Evolutionary conservation across 2,888 invertebrate species (phyloP).

Genomic region (Parapristionchus giblindavisi): DNA sequence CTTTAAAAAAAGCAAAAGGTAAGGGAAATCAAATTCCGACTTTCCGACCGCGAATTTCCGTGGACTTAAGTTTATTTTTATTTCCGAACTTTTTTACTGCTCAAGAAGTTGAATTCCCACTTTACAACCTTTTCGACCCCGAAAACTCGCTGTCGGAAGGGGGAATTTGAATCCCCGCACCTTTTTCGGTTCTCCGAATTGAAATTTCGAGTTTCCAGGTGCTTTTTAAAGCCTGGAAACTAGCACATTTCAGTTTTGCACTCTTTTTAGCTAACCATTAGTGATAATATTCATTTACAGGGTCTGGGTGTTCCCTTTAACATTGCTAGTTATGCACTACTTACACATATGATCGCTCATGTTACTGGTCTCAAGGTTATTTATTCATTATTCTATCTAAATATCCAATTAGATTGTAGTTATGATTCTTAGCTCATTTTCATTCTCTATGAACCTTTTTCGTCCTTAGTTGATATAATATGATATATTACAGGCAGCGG

Average conservation of each 20-base stretch:
- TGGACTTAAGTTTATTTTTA: too few relatives aligned
- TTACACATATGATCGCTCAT: slow-evolving; percentile 95
- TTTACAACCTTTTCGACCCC: too few relatives aligned
- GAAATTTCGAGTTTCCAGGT: neutral
- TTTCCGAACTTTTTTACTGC: too few relatives aligned
- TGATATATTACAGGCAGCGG: slow-evolving; percentile 79
- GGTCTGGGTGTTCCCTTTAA: slow-evolving; percentile 95
- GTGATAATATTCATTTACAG: slow-evolving; percentile 58
- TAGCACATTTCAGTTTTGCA: too few relatives aligned
- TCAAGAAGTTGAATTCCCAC: too few relatives aligned
- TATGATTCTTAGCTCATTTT: neutral
- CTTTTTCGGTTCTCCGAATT: neutral
- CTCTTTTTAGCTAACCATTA: neutral
- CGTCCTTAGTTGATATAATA: neutral
- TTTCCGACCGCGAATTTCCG: too few relatives aligned
- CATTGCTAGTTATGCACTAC: slow-evolving; percentile 91
- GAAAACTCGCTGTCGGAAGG: too few relatives aligned
- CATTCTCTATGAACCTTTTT: too few relatives aligned
- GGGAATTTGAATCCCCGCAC: neutral
- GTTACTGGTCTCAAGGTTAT: slow-evolving; percentile 85
- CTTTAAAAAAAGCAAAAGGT: too few relatives aligned
- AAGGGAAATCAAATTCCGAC: too few relatives aligned
- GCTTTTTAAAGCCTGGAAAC: too few relatives aligned
- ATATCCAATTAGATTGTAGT: neutral
- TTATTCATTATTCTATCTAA: slow-evolving; percentile 36